Evolutionary conservation across 1,140 invertebrate genomes (phyloP).

Genomic region (Brachionus sp.): DNA sequence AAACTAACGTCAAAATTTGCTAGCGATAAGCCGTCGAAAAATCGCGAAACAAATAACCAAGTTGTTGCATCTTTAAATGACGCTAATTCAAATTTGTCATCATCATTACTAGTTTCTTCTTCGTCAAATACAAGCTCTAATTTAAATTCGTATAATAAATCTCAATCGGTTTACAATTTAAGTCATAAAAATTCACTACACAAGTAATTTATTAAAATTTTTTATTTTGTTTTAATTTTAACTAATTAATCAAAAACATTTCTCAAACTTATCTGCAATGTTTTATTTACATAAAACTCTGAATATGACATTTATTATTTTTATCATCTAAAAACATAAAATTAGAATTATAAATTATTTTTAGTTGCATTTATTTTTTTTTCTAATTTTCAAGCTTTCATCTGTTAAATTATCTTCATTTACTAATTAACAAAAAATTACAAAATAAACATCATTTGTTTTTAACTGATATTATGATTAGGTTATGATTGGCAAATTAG

Average conservation of each 20-base stretch:
- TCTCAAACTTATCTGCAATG: background rate
- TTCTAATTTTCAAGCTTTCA: too few species aligned
- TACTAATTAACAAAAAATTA: too few species aligned
- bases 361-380: too few species aligned
- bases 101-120: conserved; percentile 11
- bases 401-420: too few species aligned
- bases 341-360: too few species aligned
- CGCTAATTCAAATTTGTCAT: background rate
- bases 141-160: conserved; percentile 34
- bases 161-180: conserved; percentile 39
- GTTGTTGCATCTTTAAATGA: background rate
- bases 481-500: too few species aligned
- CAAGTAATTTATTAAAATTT: background rate
- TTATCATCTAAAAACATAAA: too few species aligned
- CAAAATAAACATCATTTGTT: too few species aligned
- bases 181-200: background rate
- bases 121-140: conserved; percentile 15
- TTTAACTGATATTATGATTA: too few species aligned
- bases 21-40: background rate
- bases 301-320: too few species aligned
- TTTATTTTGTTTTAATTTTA: background rate
- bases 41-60: background rate
- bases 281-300: too few species aligned
- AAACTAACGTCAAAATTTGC: background rate
- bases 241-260: background rate